These are phyloP conservation scores for Drosophila niveifrons DNA, from an alignment of 2,888 invertebrate genomes.

Conservation along the genomic window DNA sequence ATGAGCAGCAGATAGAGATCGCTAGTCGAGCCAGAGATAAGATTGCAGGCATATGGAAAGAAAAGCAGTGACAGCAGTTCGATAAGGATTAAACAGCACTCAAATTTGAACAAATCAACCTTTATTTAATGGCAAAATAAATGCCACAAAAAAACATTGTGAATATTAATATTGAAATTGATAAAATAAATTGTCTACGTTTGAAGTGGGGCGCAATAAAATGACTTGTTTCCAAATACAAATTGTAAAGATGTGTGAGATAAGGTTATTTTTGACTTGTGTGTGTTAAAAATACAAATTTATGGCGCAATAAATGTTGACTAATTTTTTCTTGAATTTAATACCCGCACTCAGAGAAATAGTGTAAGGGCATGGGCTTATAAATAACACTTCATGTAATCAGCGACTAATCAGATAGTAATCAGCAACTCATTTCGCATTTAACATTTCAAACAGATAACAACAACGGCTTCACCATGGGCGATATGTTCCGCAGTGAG, in stretches of 20 bases:
- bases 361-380: constrained; percentile 27
- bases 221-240: constrained; percentile 5
- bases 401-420: constrained; percentile 54
- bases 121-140: background rate
- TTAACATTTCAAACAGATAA: constrained; percentile 16
- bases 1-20: no score
- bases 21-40: no score
- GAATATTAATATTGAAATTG: background rate
- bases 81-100: background rate
- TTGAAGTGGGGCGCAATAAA: background rate
- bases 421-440: constrained; percentile 45
- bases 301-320: constrained; percentile 17
- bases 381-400: constrained; percentile 60
- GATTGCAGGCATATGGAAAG: no score
- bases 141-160: background rate
- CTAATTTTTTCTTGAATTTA: constrained; percentile 27
- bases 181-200: background rate
- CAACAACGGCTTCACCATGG: constrained; percentile 86
- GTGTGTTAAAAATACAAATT: constrained; percentile 23
- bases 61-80: background rate
- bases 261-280: constrained; percentile 11
- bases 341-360: constrained; percentile 1
- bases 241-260: constrained; percentile 4
- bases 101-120: background rate
- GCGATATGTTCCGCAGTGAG: constrained; percentile 94